Conservation (phyloP, 2,888 invertebrate species). For the Spatulosminthurus flaviceps region DNA sequence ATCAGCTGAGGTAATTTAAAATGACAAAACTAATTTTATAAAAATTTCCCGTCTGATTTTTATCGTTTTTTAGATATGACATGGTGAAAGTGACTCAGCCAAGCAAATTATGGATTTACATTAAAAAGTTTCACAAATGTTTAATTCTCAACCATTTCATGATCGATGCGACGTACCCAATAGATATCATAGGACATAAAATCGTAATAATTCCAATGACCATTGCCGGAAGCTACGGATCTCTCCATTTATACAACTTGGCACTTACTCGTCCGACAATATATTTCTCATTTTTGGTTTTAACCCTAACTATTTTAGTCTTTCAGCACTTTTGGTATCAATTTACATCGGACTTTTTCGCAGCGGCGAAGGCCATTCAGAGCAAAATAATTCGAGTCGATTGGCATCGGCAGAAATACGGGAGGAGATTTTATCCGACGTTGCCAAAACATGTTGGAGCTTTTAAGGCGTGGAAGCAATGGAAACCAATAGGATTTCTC, state of each 20-base stretch:
- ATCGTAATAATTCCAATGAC: constrained; percentile 12
- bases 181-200: constrained; percentile 13
- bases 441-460: background rate
- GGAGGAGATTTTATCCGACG: background rate
- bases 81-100: background rate
- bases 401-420: background rate
- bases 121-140: background rate
- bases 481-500: constrained; percentile 18
- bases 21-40: no score
- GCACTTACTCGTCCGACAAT: background rate
- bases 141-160: constrained; percentile 6
- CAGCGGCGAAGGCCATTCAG: background rate
- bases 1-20: no score
- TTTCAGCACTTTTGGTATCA: constrained; percentile 31
- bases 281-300: background rate
- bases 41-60: no score
- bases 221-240: constrained; percentile 24
- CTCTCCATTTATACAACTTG: background rate
- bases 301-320: background rate
- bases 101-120: background rate
- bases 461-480: constrained; percentile 20
- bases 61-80: background rate
- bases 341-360: background rate
- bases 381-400: background rate
- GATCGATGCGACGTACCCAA: background rate